phyloP scores from a whole-genome alignment of 2,888 invertebrate genomes.

The Smittia aterrima region DNA sequence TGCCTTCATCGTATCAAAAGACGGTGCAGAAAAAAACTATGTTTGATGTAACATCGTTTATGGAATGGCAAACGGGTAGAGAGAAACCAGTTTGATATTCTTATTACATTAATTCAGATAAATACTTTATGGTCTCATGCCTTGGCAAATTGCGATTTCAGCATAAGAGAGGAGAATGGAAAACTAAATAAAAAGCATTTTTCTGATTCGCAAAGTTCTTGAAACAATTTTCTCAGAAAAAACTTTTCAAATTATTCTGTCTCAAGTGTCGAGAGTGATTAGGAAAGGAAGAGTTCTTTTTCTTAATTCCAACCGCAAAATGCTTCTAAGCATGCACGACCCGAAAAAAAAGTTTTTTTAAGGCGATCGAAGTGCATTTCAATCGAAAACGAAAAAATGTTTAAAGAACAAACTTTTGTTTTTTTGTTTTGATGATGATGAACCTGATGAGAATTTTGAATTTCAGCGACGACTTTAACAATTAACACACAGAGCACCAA shows the following conservation, averaged over 20 bases:
- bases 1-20: neutral
- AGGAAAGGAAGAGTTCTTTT: neutral
- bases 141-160: slow-evolving; percentile 40
- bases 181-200: slow-evolving; percentile 24
- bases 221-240: neutral
- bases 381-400: neutral
- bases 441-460: neutral
- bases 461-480: slow-evolving; percentile 16
- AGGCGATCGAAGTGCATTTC: neutral
- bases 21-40: neutral
- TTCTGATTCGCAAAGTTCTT: neutral
- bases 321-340: slow-evolving; percentile 1
- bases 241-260: slow-evolving; percentile 7
- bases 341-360: neutral
- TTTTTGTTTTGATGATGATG: neutral
- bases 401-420: neutral
- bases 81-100: slow-evolving; percentile 41
- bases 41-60: slow-evolving; percentile 12
- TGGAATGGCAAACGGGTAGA: neutral
- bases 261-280: slow-evolving; percentile 5
- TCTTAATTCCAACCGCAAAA: neutral
- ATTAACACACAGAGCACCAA: slow-evolving; percentile 12
- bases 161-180: slow-evolving; percentile 13
- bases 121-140: slow-evolving; percentile 41
- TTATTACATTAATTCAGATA: slow-evolving; percentile 40